phyloP scores from a whole-genome alignment of 2,113 vertebrate genomes.

The Crotalus viridis region DNA sequence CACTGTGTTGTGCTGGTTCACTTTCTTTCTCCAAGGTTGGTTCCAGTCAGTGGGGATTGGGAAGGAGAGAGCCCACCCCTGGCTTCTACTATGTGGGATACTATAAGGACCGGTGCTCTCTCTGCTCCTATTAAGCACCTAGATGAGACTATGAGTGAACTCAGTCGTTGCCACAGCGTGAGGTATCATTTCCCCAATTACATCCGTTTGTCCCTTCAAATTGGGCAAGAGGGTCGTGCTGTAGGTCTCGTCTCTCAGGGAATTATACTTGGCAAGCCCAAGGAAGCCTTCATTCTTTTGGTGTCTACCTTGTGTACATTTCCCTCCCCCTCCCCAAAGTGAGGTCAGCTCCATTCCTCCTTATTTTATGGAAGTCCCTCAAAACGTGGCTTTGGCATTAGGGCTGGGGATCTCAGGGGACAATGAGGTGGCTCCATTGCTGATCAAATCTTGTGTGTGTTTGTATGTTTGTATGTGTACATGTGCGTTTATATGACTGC shows the following conservation, averaged over 20 bases:
- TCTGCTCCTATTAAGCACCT: not conserved
- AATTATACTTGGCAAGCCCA: not conserved
- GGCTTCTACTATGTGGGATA: not conserved
- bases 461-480: not conserved
- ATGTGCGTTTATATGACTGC: not conserved
- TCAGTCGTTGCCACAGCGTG: not conserved
- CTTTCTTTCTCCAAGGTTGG: not conserved
- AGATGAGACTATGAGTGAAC: not conserved
- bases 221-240: not conserved
- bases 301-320: not conserved
- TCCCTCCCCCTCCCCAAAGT: not conserved
- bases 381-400: not conserved
- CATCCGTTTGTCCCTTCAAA: not conserved
- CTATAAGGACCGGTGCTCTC: not conserved
- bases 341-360: not conserved
- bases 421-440: not conserved
- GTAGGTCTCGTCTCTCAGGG: not conserved
- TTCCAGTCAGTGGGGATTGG: not conserved
- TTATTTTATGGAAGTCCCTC: not conserved
- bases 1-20: not conserved
- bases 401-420: not conserved
- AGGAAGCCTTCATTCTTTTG: not conserved
- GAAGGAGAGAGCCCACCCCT: not conserved
- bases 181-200: not conserved
- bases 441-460: not conserved